Base-by-base conservation (phyloP, 2,113 vertebrate genomes). In the Paramisgurnus dabryanus region DNA sequence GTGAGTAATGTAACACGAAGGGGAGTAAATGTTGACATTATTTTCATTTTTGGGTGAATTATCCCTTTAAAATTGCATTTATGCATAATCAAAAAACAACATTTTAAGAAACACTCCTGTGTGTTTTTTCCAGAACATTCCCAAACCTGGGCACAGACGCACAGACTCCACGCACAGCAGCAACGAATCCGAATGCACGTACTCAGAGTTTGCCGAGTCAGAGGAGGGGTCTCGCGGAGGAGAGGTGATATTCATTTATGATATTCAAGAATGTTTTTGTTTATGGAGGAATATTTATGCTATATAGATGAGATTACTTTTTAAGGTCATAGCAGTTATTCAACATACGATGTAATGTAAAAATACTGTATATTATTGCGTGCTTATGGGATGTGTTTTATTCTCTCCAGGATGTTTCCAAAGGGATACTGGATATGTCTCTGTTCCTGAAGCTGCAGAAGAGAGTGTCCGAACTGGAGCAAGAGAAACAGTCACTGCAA, bases 401-500 rank as follows among this genome's bases (percentile, higher is more conserved):
- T 22, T 18, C 40, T 53, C 5, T 34, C 6, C 90, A 99, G 98
- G 97, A 98, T 50, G 95, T 97, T 82, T 95, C 94, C 8, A 97
- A 95, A 83, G 94, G 94, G 45, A 91, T 92, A 6, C 64, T 97
- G 83, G 98, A 99, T 80, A 98, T 98, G 88, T 97, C 97, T 6
- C 89, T 99, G 86, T 98, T 98, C 88, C 95, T 99, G 87, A 99
- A 99, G 90, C 95, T 99, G 80, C 97, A 99, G 92, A 99, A 99
- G 89, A 92, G 97, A 7, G 95, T 99, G 57, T 95, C 94, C 0
- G 97, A 98, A 78, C 90, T 99, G 84, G 98, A 99, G 89, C 96
- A 97, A 83, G 97, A 99, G 84, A 99, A 99, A 84, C 96, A 97
- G 66, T 89, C 93, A 55, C 91, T 99, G 88, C 97, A 97, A 87